These are phyloP conservation scores for Piezodorus guildinii DNA, from an alignment of 1,140 invertebrate genomes.

Conservation along the genomic window DNA sequence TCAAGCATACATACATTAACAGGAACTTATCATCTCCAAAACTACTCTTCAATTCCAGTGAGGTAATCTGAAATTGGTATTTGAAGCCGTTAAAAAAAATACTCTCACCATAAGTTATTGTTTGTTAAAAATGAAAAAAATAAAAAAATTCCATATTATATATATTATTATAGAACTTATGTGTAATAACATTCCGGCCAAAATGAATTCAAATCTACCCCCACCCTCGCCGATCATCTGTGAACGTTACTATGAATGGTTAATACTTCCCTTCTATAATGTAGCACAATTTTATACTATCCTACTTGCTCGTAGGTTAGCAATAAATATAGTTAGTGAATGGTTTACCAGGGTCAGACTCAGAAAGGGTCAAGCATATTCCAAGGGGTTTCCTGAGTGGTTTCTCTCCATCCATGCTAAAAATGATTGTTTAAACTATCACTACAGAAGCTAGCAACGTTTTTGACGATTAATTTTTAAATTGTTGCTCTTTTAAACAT, in stretches of 20 bases:
- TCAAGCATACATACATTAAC: background rate
- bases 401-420: conserved; percentile 19
- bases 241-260: conserved; percentile 1
- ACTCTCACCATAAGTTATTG: background rate
- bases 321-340: conserved; percentile 25
- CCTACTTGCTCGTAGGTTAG: conserved; percentile 24
- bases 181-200: conserved; percentile 8
- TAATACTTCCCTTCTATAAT: background rate
- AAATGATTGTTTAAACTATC: background rate
- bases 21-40: background rate
- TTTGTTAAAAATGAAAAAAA: no score
- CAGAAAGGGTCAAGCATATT: conserved; percentile 22
- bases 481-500: no score
- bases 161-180: conserved; percentile 12
- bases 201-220: background rate
- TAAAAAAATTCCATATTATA: background rate
- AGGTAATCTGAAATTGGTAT: background rate
- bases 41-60: background rate
- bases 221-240: conserved; percentile 7
- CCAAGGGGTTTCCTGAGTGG: conserved; percentile 19
- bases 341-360: conserved; percentile 24
- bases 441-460: no score
- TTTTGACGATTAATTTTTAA: no score
- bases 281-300: conserved; percentile 25
- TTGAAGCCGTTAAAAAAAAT: background rate